Evolutionary conservation across 2,797 vertebrate species (phyloP).

Genomic region (Heteromormyrus szaboi): DNA sequence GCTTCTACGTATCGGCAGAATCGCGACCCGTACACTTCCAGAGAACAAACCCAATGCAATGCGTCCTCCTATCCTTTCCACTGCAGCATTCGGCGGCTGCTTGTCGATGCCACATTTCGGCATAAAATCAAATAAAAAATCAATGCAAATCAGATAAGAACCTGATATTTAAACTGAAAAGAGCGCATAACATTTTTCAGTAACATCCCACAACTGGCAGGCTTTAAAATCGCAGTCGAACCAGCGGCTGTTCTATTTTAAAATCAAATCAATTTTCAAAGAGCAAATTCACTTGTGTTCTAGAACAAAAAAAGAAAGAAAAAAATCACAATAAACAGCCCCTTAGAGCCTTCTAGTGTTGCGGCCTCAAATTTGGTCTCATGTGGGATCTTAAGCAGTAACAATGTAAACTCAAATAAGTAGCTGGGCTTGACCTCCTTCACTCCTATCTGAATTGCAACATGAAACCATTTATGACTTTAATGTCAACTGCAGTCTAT

Average conservation of each 20-base stretch:
- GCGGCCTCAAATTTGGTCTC: not conserved
- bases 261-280: constrained; percentile 8
- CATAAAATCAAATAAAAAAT: not conserved
- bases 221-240: not conserved
- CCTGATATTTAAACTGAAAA: not conserved
- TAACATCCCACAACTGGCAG: not conserved
- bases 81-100: not conserved
- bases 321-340: not conserved
- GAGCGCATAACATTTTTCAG: not conserved
- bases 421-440: not conserved
- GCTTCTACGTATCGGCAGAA: not conserved
- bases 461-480: not conserved
- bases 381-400: not conserved
- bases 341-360: not conserved
- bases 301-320: not conserved
- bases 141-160: not conserved
- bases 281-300: constrained; percentile 3
- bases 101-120: not conserved
- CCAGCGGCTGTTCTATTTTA: not conserved
- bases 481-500: not conserved
- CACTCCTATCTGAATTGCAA: not conserved
- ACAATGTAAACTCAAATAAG: not conserved
- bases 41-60: not conserved
- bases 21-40: not conserved
- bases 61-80: not conserved